Conservation (phyloP, 2,797 vertebrate genomes). For the Acestrorhynchus altus region DNA sequence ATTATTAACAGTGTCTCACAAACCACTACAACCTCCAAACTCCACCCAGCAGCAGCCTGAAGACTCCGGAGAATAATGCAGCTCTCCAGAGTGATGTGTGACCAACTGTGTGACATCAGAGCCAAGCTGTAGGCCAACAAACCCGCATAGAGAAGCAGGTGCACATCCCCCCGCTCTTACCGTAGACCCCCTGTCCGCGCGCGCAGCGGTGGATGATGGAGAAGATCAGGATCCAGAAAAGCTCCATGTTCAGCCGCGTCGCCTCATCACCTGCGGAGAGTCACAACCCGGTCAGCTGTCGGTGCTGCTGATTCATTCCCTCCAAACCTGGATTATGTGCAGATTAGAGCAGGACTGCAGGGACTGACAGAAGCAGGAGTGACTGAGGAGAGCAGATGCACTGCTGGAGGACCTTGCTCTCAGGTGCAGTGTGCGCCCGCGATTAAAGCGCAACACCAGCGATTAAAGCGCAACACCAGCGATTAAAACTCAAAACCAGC, state of each 20-base stretch:
- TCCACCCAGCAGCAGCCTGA: too few relatives aligned
- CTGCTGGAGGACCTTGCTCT: neutral
- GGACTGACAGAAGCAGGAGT: slow-evolving; percentile 56
- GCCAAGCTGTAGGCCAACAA: too few relatives aligned
- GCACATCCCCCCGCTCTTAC: slow-evolving; percentile 67
- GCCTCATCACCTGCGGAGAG: slow-evolving; percentile 79
- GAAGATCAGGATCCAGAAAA: slow-evolving; percentile 85
- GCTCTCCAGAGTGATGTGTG: too few relatives aligned
- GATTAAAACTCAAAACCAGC: too few relatives aligned
- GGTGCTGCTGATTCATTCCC: slow-evolving; percentile 67
- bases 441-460: too few relatives aligned
- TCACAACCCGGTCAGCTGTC: slow-evolving; percentile 14
- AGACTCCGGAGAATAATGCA: too few relatives aligned
- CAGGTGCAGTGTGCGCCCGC: too few relatives aligned
- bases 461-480: too few relatives aligned
- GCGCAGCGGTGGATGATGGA: slow-evolving; percentile 72
- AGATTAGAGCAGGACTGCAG: slow-evolving; percentile 68
- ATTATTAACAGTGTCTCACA: too few relatives aligned
- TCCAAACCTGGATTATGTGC: slow-evolving; percentile 67
- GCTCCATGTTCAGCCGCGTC: slow-evolving; percentile 82
- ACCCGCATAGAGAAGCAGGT: neutral
- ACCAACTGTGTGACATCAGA: too few relatives aligned
- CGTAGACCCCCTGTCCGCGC: slow-evolving; percentile 81
- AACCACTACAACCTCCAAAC: too few relatives aligned
- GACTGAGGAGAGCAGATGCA: slow-evolving; percentile 5